phyloP scores from a whole-genome alignment of 1,140 invertebrate species.

The Harlomillsia oculata region DNA sequence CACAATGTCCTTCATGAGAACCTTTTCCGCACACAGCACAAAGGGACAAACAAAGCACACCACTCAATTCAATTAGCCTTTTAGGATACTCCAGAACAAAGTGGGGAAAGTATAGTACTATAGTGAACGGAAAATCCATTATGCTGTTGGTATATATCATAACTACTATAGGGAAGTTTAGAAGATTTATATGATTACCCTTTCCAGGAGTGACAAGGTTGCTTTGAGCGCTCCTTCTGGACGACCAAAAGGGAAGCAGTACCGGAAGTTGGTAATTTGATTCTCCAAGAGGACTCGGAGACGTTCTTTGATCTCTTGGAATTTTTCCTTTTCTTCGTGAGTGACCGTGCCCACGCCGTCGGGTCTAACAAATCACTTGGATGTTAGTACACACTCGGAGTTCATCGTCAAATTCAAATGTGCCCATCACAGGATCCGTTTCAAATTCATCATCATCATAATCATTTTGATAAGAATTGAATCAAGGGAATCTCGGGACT shows the following conservation, averaged over 20 bases:
- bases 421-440: no score
- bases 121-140: no score
- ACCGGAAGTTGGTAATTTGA: slow-evolving; percentile 98
- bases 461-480: no score
- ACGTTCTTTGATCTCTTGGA: slow-evolving; percentile 92
- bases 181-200: slow-evolving; percentile 48
- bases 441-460: no score
- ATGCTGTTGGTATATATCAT: no score
- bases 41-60: no score
- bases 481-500: no score
- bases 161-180: not conserved
- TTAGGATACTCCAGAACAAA: no score
- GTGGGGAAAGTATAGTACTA: no score
- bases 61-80: no score
- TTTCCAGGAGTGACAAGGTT: slow-evolving; percentile 86
- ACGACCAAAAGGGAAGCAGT: slow-evolving; percentile 95
- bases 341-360: slow-evolving; percentile 97
- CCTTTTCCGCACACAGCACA: slow-evolving; percentile 40
- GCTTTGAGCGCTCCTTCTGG: slow-evolving; percentile 96
- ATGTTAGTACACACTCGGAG: slow-evolving; percentile 7
- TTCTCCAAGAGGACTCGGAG: slow-evolving; percentile 85
- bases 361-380: slow-evolving; percentile 52
- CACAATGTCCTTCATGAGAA: slow-evolving; percentile 97
- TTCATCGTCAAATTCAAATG: no score
- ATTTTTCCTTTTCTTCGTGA: slow-evolving; percentile 94